These are phyloP conservation scores for Xanthia icteritia DNA, from an alignment of 2,888 invertebrate species.

Conservation along the genomic window DNA sequence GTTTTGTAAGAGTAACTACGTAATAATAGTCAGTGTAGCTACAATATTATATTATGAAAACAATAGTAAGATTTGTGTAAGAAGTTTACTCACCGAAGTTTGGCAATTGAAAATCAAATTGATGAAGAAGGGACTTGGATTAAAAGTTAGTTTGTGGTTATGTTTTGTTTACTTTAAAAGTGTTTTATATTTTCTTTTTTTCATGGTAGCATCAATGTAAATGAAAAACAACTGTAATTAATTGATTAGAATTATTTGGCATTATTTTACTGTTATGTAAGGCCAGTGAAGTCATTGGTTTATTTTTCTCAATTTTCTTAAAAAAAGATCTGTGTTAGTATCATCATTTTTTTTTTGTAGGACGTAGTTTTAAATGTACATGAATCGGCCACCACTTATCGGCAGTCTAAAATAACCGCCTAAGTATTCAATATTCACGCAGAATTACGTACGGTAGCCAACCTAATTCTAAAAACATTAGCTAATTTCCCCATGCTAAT, in stretches of 20 bases:
- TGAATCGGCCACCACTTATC: background rate
- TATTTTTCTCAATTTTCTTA: background rate
- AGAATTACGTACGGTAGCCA: background rate
- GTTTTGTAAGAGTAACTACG: conserved; percentile 76
- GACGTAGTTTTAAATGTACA: background rate
- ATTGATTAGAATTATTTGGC: background rate
- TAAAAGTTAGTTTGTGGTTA: conserved; percentile 22
- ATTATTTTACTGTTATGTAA: background rate
- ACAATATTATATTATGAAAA: conserved; percentile 72
- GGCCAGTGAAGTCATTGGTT: background rate
- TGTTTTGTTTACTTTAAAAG: conserved; percentile 37
- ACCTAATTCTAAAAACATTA: conserved; percentile 44
- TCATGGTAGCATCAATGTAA: background rate
- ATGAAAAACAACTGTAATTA: too few relatives aligned
- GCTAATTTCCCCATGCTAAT: conserved; percentile 46
- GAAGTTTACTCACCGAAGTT: conserved; percentile 54
- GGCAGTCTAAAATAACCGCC: background rate
- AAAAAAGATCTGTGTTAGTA: background rate
- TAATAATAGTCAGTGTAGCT: conserved; percentile 70
- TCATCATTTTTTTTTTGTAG: background rate
- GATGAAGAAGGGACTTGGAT: conserved; percentile 22
- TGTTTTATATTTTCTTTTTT: conserved; percentile 27
- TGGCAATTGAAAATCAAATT: conserved; percentile 56
- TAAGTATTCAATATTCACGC: conserved; percentile 7
- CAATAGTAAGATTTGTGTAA: conserved; percentile 69